Evolutionary conservation across 2,113 vertebrate genomes (phyloP).

Genomic region (Ictalurus furcatus): DNA sequence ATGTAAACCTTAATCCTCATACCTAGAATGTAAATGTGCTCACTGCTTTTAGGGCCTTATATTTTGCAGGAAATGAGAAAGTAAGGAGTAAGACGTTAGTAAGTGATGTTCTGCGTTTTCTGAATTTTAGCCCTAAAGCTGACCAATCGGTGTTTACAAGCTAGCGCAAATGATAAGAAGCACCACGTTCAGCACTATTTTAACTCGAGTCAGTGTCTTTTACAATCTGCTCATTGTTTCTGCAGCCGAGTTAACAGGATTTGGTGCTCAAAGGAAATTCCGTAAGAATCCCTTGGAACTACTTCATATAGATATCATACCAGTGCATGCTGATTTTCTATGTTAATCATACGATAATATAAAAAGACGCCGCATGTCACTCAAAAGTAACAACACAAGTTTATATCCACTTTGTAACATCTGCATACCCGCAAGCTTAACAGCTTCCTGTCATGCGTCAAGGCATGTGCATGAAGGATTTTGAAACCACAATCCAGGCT

Average conservation of each 20-base stretch:
- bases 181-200: background rate
- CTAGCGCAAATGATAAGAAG: background rate
- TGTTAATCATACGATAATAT: background rate
- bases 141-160: background rate
- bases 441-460: conserved; percentile 51
- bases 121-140: background rate
- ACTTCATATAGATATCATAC: background rate
- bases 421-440: conserved; percentile 14
- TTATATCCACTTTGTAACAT: background rate
- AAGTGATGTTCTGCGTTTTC: background rate
- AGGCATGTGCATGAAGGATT: conserved; percentile 36
- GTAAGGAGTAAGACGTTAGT: background rate
- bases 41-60: background rate
- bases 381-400: conserved; percentile 9
- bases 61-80: conserved; percentile 9
- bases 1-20: background rate
- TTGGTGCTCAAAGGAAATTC: background rate
- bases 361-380: background rate
- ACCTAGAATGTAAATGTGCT: background rate
- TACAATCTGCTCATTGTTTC: conserved; percentile 26
- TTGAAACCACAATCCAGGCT: conserved; percentile 42
- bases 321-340: background rate
- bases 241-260: conserved; percentile 18
- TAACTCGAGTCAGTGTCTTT: conserved; percentile 3
- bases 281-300: background rate